A percentile compares a stretch with the other conserved stretches of the same genome.
Conservation (phyloP, 2,888 invertebrate genomes). For the Acrobasis repandana region DNA sequence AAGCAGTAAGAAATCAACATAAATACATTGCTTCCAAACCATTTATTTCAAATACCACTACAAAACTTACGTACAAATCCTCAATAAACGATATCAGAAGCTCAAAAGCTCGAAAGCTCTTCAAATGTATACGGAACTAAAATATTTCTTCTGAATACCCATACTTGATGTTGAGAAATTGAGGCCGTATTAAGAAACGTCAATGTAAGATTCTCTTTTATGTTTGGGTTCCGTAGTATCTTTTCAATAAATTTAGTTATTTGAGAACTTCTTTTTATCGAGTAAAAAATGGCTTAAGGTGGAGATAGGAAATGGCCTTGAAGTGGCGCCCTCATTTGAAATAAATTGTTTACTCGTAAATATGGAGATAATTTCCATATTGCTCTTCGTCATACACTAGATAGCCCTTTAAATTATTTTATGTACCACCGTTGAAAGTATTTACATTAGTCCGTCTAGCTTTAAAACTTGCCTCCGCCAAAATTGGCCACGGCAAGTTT, state of each 20-base stretch:
- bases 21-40: background rate
- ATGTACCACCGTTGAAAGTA: no score
- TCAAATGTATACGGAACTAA: conserved; percentile 12
- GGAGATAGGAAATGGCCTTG: background rate
- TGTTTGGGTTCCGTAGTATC: background rate
- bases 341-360: no score
- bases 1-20: background rate
- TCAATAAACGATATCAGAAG: background rate
- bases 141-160: conserved; percentile 4
- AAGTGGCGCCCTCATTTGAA: no score
- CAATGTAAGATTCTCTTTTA: background rate
- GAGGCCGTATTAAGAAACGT: background rate
- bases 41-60: background rate
- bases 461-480: no score
- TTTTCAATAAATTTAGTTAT: background rate
- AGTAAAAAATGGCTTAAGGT: no score
- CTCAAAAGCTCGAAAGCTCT: background rate
- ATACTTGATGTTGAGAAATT: background rate
- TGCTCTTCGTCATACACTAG: no score
- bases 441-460: no score
- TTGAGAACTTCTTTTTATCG: background rate
- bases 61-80: background rate
- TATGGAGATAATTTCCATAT: no score
- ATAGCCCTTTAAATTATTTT: no score
- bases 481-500: no score